A percentile compares a stretch with the other conserved stretches of the same genome.
Evolutionary conservation across 1,140 invertebrate species (phyloP).

Genomic region (Leucophenga varia): DNA sequence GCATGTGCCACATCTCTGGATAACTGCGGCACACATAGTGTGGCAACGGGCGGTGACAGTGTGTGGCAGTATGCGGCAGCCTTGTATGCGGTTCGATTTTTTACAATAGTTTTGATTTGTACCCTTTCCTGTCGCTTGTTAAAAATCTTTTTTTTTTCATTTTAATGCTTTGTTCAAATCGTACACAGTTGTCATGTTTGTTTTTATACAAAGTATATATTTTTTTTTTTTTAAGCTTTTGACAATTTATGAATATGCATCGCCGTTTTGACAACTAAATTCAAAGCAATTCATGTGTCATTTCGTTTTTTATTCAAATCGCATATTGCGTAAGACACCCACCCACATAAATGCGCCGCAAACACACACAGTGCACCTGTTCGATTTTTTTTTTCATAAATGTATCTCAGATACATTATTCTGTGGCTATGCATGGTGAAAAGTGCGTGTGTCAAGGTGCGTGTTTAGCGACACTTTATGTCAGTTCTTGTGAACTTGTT

Average conservation of each 20-base stretch:
- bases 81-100: slow-evolving; percentile 21
- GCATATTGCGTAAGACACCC: no score
- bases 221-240: slow-evolving; percentile 21
- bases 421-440: slow-evolving; percentile 18
- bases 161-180: no score
- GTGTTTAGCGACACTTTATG: no score
- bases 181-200: no score
- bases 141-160: not conserved
- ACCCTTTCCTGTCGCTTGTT: slow-evolving; percentile 31
- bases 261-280: slow-evolving; percentile 51
- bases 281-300: slow-evolving; percentile 51
- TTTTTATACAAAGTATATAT: no score
- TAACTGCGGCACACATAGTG: not conserved
- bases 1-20: slow-evolving; percentile 24
- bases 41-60: no score
- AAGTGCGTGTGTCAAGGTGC: slow-evolving; percentile 54
- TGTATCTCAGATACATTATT: not conserved
- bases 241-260: slow-evolving; percentile 45
- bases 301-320: no score
- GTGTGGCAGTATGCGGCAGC: no score
- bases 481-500: no score
- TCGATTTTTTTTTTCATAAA: not conserved
- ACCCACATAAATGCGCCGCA: no score
- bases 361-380: slow-evolving; percentile 24
- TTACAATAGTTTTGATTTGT: slow-evolving; percentile 33